phyloP scores from a whole-genome alignment of 2,797 vertebrate genomes.

The Typhlichthys subterraneus region DNA sequence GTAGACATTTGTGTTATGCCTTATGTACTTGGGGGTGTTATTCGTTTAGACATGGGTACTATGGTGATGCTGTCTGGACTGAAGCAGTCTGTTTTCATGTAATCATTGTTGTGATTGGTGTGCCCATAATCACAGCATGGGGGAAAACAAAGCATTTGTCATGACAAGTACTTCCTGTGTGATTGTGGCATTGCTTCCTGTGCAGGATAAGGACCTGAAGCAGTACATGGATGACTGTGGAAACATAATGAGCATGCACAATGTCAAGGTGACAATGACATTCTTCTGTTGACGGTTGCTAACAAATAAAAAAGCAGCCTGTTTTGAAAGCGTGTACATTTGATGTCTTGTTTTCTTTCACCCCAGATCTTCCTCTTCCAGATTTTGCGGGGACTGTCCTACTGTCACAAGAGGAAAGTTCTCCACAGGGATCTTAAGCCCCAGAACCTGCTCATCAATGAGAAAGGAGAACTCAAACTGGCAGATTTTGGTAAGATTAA shows the following conservation, averaged over 20 bases:
- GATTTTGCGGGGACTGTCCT: constrained; percentile 79
- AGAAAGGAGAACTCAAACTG: constrained; percentile 80
- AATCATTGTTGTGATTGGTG: too few relatives aligned
- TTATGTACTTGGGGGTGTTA: too few relatives aligned
- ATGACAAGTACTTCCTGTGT: not conserved
- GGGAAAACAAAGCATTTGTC: too few relatives aligned
- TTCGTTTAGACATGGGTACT: too few relatives aligned
- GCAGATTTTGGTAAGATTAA: constrained; percentile 77
- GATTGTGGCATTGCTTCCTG: constrained; percentile 16
- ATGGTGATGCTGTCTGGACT: too few relatives aligned
- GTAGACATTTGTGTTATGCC: too few relatives aligned
- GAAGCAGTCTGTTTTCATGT: too few relatives aligned
- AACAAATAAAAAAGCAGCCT: not conserved
- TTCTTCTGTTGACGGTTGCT: constrained; percentile 86
- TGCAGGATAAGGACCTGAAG: constrained; percentile 96
- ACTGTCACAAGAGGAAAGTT: constrained; percentile 81
- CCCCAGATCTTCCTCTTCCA: constrained; percentile 80
- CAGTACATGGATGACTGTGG: constrained; percentile 99
- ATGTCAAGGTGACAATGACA: constrained; percentile 87
- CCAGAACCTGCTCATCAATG: constrained; percentile 83
- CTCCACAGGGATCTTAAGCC: constrained; percentile 83
- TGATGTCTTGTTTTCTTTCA: not conserved
- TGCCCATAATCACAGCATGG: too few relatives aligned
- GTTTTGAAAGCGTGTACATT: not conserved
- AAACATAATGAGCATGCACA: constrained; percentile 99